phyloP scores from a whole-genome alignment of 2,113 vertebrate genomes.

The Sander vitreus region DNA sequence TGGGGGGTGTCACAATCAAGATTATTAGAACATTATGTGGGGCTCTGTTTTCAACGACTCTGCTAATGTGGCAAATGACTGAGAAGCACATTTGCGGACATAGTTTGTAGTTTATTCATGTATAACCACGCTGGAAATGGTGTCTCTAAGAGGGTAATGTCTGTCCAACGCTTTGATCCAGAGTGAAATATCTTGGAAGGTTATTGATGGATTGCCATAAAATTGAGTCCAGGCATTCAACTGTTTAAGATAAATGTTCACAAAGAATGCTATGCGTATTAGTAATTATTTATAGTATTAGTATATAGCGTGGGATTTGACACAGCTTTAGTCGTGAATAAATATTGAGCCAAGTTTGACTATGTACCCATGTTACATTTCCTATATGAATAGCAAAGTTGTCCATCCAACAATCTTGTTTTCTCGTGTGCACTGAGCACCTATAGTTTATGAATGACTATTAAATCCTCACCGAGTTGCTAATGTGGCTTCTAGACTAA shows the following conservation, averaged over 20 bases:
- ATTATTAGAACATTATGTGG: constrained; percentile 57
- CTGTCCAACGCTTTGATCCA: neutral
- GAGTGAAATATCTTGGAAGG: neutral
- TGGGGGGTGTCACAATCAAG: constrained; percentile 26
- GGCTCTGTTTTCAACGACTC: neutral
- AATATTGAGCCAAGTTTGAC: too few relatives aligned
- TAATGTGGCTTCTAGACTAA: neutral
- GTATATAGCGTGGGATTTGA: neutral
- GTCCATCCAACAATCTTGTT: neutral
- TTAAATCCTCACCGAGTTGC: neutral
- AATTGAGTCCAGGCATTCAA: neutral
- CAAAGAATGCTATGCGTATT: neutral
- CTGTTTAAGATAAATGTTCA: neutral
- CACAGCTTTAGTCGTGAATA: too few relatives aligned
- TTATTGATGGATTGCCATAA: neutral
- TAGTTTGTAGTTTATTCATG: neutral
- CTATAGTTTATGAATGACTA: neutral
- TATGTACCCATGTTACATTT: neutral
- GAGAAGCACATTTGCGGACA: neutral
- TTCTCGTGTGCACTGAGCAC: neutral
- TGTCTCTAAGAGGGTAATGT: neutral
- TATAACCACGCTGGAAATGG: too few relatives aligned
- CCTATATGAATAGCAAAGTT: neutral
- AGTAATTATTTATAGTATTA: neutral
- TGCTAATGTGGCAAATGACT: neutral